Conservation (phyloP, 2,113 vertebrate species). For the Carassius carassius region DNA sequence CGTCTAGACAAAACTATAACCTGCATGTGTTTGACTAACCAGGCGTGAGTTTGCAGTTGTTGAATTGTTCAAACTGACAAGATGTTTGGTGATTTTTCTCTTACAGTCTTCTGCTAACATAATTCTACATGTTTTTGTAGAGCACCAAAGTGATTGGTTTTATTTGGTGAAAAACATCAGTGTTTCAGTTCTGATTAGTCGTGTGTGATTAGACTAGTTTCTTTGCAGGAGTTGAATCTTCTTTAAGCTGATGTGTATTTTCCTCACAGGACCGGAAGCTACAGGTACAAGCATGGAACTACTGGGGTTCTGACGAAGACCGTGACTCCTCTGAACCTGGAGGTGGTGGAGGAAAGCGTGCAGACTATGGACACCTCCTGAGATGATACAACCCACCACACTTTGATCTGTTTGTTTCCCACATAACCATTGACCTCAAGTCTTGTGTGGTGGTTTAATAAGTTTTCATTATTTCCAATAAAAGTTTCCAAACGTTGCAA, state of each 20-base stretch:
- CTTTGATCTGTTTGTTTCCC: neutral
- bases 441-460: slow-evolving; percentile 39
- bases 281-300: slow-evolving; percentile 80
- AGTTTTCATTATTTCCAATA: slow-evolving; percentile 67
- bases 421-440: slow-evolving; percentile 5
- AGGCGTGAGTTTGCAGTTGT: slow-evolving; percentile 14
- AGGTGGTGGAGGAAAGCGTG: slow-evolving; percentile 81
- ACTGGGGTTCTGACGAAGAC: slow-evolving; percentile 76
- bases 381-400: slow-evolving; percentile 32
- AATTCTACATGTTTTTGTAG: neutral
- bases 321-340: slow-evolving; percentile 72
- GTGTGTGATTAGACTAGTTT: neutral
- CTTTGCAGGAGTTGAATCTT: neutral
- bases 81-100: neutral
- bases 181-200: neutral
- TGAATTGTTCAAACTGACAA: neutral
- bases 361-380: slow-evolving; percentile 87
- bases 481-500: slow-evolving; percentile 53
- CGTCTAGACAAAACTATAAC: neutral
- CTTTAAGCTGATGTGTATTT: neutral
- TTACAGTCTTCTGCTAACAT: neutral
- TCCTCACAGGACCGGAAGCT: slow-evolving; percentile 70
- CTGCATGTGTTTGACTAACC: slow-evolving; percentile 20
- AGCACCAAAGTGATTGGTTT: neutral
- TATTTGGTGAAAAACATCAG: neutral